Evolutionary conservation across 2,888 invertebrate species (phyloP).

Genomic region (Pammene aurita): DNA sequence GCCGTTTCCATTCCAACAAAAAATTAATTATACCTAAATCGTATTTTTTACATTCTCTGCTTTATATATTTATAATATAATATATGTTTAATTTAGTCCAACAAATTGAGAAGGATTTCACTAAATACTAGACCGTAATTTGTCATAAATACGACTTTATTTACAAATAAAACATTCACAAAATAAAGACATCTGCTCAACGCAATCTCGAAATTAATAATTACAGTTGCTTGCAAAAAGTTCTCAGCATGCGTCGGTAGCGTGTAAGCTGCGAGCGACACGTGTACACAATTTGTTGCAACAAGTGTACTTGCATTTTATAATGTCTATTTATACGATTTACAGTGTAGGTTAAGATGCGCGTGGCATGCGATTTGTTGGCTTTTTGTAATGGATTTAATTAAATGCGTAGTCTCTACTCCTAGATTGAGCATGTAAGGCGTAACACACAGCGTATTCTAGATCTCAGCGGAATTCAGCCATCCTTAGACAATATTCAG

Average conservation of each 20-base stretch:
- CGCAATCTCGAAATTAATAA: conserved; percentile 32
- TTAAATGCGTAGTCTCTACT: background rate
- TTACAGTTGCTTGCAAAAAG: conserved; percentile 40
- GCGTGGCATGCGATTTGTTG: conserved; percentile 29
- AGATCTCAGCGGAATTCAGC: too few species aligned
- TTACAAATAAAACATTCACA: background rate
- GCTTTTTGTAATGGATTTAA: conserved; percentile 11
- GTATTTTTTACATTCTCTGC: too few species aligned
- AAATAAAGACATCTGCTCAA: conserved; percentile 12
- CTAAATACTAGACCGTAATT: too few species aligned
- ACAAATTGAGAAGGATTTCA: too few species aligned
- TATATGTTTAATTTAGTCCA: too few species aligned
- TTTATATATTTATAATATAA: too few species aligned
- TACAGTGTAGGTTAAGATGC: conserved; percentile 21
- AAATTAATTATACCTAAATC: too few species aligned
- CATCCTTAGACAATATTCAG: too few species aligned
- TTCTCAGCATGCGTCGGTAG: conserved; percentile 41
- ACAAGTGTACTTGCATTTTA: conserved; percentile 32
- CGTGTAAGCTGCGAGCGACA: conserved; percentile 41
- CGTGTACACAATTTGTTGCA: conserved; percentile 43
- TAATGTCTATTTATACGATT: conserved; percentile 34
- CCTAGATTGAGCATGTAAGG: too few species aligned
- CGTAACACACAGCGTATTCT: too few species aligned
- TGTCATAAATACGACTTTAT: background rate
- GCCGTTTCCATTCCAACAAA: too few species aligned